Conservation (phyloP, 2,113 vertebrate genomes). For the Entelurus aequoreus region DNA sequence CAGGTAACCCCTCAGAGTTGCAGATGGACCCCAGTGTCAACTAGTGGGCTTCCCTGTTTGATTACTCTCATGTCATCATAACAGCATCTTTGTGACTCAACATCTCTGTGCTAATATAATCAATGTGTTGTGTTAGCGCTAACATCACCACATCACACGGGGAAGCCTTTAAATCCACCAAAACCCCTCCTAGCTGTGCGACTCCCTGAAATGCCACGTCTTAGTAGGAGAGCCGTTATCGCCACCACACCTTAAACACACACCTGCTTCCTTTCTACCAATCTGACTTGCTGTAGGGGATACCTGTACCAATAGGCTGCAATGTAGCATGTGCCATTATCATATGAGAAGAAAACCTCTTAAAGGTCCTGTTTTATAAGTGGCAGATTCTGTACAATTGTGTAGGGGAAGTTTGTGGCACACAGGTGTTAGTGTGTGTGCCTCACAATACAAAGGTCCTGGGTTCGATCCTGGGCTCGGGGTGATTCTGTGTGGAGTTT, state of each 20-base stretch:
- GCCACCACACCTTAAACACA: slow-evolving; percentile 49
- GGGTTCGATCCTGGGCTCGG: too few species aligned
- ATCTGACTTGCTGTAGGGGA: slow-evolving; percentile 73
- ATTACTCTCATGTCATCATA: slow-evolving; percentile 19
- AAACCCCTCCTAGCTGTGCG: slow-evolving; percentile 84
- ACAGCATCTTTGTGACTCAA: slow-evolving; percentile 14
- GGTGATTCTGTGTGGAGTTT: too few species aligned
- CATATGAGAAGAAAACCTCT: too few species aligned
- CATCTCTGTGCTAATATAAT: too few species aligned
- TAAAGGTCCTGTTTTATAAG: too few species aligned
- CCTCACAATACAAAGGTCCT: too few species aligned
- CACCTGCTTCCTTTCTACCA: slow-evolving; percentile 77
- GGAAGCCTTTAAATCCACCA: slow-evolving; percentile 82
- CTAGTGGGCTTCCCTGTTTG: slow-evolving; percentile 60
- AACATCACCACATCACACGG: slow-evolving; percentile 87
- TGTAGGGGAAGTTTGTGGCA: too few species aligned
- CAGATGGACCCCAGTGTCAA: slow-evolving; percentile 50
- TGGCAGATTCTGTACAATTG: too few species aligned
- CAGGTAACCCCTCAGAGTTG: slow-evolving; percentile 86
- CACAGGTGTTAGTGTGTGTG: too few species aligned
- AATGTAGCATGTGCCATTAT: slow-evolving; percentile 15
- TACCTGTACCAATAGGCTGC: slow-evolving; percentile 69
- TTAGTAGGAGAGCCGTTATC: slow-evolving; percentile 84
- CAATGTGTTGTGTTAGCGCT: slow-evolving; percentile 70
- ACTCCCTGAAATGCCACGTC: slow-evolving; percentile 83